Percentiles rank a stretch among this genome's conserved stretches.
Conservation (phyloP, 2,888 invertebrate species). For the Cephus nigrinus region DNA sequence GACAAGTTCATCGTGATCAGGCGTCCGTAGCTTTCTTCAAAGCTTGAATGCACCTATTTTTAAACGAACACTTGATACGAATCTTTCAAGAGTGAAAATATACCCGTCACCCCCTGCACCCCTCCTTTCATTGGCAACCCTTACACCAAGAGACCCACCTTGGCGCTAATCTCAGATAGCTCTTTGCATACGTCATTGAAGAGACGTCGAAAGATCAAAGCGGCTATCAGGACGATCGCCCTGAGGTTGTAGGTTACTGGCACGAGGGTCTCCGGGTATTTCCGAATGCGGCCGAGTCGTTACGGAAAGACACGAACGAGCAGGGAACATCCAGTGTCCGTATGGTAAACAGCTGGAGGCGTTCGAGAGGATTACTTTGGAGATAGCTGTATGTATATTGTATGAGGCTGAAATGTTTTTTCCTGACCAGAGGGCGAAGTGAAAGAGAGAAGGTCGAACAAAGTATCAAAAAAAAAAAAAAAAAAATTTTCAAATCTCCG, state of each 20-base stretch:
- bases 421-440: background rate
- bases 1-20: background rate
- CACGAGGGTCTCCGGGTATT: background rate
- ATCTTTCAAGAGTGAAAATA: background rate
- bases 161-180: background rate
- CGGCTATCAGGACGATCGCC: background rate
- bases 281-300: background rate
- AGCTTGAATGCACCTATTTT: background rate
- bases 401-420: conserved; percentile 25
- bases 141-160: background rate
- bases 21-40: no score
- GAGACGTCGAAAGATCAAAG: background rate
- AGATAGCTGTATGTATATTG: conserved; percentile 39
- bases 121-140: background rate
- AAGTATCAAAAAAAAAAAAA: no score
- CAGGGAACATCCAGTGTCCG: conserved; percentile 12
- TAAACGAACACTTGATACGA: background rate
- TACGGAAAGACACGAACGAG: background rate
- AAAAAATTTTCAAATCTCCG: background rate
- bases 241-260: background rate
- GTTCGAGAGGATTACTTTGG: conserved; percentile 39
- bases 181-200: background rate
- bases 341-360: conserved; percentile 46
- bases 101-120: background rate
- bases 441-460: background rate